Conservation (phyloP, 1,140 invertebrate species). For the Centruroides vittatus region DNA sequence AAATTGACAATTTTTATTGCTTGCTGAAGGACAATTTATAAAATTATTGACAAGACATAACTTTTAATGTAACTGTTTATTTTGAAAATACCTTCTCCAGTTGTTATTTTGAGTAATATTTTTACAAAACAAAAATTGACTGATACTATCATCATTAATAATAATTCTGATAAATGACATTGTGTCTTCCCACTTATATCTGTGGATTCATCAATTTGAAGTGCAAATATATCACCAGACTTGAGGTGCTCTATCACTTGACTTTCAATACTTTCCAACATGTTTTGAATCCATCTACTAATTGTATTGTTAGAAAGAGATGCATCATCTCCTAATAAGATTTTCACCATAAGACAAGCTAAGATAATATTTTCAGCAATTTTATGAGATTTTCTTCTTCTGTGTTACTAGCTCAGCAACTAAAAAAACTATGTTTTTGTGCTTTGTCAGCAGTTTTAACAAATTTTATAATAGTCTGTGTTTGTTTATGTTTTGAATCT, state of each 20-base stretch:
- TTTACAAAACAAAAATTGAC: conserved; percentile 11
- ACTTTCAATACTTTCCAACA: conserved; percentile 1
- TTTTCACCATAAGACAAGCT: too few relatives aligned
- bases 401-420: too few relatives aligned
- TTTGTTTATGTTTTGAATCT: too few relatives aligned
- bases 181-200: conserved; percentile 10
- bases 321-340: neutral
- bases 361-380: too few relatives aligned
- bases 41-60: neutral
- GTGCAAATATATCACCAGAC: conserved; percentile 7
- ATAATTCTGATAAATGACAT: conserved; percentile 12
- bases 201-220: conserved; percentile 15
- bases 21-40: conserved; percentile 11
- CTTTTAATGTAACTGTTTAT: neutral
- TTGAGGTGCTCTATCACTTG: conserved; percentile 1
- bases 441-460: too few relatives aligned
- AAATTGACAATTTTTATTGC: conserved; percentile 16
- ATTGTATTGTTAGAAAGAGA: conserved; percentile 5
- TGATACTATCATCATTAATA: conserved; percentile 9
- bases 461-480: too few relatives aligned
- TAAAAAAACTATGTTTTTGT: too few relatives aligned
- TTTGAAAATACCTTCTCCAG: neutral
- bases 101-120: neutral
- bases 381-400: too few relatives aligned
- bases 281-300: conserved; percentile 5